phyloP scores from a whole-genome alignment of 2,797 vertebrate species.

The Rhyacichthys aspro region DNA sequence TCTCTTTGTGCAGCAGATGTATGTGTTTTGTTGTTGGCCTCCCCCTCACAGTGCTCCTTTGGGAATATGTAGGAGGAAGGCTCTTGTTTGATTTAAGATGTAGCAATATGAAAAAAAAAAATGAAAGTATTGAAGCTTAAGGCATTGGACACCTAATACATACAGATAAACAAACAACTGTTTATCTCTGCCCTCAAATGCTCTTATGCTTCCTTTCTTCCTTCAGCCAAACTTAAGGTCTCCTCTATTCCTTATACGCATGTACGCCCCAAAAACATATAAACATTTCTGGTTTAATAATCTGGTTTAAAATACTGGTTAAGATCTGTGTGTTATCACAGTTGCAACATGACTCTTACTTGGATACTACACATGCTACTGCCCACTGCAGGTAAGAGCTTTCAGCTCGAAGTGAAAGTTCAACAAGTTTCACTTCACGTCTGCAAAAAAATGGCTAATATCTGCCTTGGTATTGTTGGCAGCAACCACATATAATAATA shows the following conservation, averaged over 20 bases:
- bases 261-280: too few species aligned
- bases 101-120: constrained; percentile 24
- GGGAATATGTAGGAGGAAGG: constrained; percentile 68
- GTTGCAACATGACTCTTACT: constrained; percentile 20
- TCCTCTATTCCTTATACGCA: too few species aligned
- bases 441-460: neutral
- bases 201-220: too few species aligned
- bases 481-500: neutral
- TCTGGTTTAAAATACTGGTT: too few species aligned
- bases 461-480: neutral
- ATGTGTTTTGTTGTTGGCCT: constrained; percentile 46
- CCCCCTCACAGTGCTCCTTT: constrained; percentile 53
- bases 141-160: constrained; percentile 31
- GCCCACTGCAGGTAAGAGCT: constrained; percentile 7
- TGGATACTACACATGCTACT: constrained; percentile 1
- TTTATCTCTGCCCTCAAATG: neutral
- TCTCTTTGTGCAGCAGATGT: constrained; percentile 29
- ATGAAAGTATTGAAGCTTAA: constrained; percentile 29
- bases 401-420: constrained; percentile 20
- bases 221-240: neutral
- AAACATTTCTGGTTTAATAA: too few species aligned
- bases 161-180: constrained; percentile 19
- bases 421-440: constrained; percentile 13
- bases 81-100: constrained; percentile 30
- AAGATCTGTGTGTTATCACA: neutral